Evolutionary conservation across 2,888 invertebrate species (phyloP).

Genomic region (Tortrix viridana): DNA sequence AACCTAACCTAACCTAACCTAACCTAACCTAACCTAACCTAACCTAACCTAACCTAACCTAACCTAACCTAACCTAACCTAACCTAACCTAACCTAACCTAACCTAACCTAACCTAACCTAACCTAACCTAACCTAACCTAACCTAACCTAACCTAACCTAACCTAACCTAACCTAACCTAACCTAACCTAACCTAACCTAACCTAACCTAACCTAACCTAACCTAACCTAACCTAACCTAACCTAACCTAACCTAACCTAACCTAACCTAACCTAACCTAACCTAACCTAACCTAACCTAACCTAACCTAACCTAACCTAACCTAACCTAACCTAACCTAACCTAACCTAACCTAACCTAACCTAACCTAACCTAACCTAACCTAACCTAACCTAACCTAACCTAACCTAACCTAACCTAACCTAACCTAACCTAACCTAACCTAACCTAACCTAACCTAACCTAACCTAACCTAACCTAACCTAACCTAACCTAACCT

Average conservation of each 20-base stretch:
- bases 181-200: slow-evolving; percentile 20
- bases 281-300: slow-evolving; percentile 38
- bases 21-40: slow-evolving; percentile 42
- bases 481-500: slow-evolving; percentile 28
- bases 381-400: slow-evolving; percentile 38
- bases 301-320: slow-evolving; percentile 35
- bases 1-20: slow-evolving; percentile 43
- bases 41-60: slow-evolving; percentile 39
- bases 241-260: slow-evolving; percentile 42
- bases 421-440: slow-evolving; percentile 40
- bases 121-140: slow-evolving; percentile 35
- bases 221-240: slow-evolving; percentile 40
- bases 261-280: slow-evolving; percentile 37
- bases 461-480: slow-evolving; percentile 36
- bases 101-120: slow-evolving; percentile 37
- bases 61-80: slow-evolving; percentile 41
- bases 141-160: slow-evolving; percentile 30
- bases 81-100: slow-evolving; percentile 41
- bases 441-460: slow-evolving; percentile 39
- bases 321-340: slow-evolving; percentile 37
- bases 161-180: slow-evolving; percentile 24
- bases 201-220: slow-evolving; percentile 40
- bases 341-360: slow-evolving; percentile 35
- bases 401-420: slow-evolving; percentile 37
- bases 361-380: slow-evolving; percentile 40